Base-by-base conservation (phyloP, 2,888 invertebrate species). In the Thysanoteuthis rhombus region DNA sequence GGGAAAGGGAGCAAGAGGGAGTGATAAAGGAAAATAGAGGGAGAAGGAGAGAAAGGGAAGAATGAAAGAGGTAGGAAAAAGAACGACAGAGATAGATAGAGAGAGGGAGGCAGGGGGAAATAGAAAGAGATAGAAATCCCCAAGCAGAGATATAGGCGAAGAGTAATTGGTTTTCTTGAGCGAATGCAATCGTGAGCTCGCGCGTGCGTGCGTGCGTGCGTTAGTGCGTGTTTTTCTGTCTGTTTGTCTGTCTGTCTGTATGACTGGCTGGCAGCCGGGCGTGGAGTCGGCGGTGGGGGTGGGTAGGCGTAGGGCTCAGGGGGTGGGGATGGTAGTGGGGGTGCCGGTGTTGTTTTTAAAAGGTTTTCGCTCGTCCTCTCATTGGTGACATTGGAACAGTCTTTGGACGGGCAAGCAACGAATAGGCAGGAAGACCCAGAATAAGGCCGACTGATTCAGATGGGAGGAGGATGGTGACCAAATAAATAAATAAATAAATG, bases 401-500 rank as follows among this genome's bases (percentile, higher is more conserved):
- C 75, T 75, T 75, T n/a, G n/a, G 75, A 36, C 19, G 75, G n/a
- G n/a, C 75, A 75, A n/a, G 12, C 75, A 75, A 75, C 75, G 75
- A 75, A 75, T 75, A 75, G 75, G 75, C 75, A n/a, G 12, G n/a
- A 36, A 75, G 75, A 75, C 75, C 3, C 16, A n/a, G 12, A 75
- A 36, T n/a, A n/a, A n/a, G 75, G n/a, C n/a, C 16, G n/a, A n/a
- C 75, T 36, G 75, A 75, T 75, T n/a, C n/a, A n/a, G 75, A 19
- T 75, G n/a, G 75, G 75, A 52, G 52, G 52, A 75, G 75, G 75
- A n/a, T 75, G 75, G 75, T n/a, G 12, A n/a, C 10, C 75, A n/a
- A 75, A 75, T 75, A 75, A 75, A 75, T 75, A 75, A 75, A 75
- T n/a, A n/a, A 75, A 75, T 75, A 75, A 75, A 75, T n/a, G n/a